Base-by-base conservation (phyloP, 2,888 invertebrate genomes). In the Drosophila multiciliata region DNA sequence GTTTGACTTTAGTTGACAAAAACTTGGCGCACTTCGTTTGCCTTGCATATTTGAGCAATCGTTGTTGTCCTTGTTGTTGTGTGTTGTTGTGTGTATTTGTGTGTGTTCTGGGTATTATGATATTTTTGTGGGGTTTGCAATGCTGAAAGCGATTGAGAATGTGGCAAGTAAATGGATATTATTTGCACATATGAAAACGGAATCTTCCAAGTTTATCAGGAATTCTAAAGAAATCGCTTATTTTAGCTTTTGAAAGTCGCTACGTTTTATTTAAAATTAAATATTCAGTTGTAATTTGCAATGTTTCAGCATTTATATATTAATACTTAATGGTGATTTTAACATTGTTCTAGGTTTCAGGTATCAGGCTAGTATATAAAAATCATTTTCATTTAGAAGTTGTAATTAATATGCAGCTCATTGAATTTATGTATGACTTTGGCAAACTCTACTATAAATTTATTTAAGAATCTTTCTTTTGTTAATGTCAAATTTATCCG, bases 1-100 rank as follows among this genome's bases (percentile, higher is more conserved):
- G 87, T 87, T 87, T 82, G 84, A 86, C 75, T 86, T 88, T 72
- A 78, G 66, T 86, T 83, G 76, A 72, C 54, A 61, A 66, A 61
- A 60, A 69, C 65, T 77, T 72, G 73, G 58, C 26, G 49, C 52
- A 38, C 52, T 59, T 4, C 73, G 38, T 68, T 83, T 71, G 65
- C 64, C 67, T 69, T 77, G 42, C 58, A 32, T 55, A 62, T 62
- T 33, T 29, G 33, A 33, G 42, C 36, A 38, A n/a, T 57, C 33
- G 36, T 55, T 52, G 29, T 55, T 36, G 32, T 63, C 42, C 26
- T 54, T 59, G 17, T 33, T 54, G 59, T 73, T 58, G 42, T 62
- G 29, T 49, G 38, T 64, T 52, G 20, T 53, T 35, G 33, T 61
- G 33, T 36, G 23, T 23, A 23, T 57, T 57, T 38, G 26, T 3